These are phyloP conservation scores for Euzophera pinguis DNA, from an alignment of 2,888 invertebrate species.

Conservation along the genomic window DNA sequence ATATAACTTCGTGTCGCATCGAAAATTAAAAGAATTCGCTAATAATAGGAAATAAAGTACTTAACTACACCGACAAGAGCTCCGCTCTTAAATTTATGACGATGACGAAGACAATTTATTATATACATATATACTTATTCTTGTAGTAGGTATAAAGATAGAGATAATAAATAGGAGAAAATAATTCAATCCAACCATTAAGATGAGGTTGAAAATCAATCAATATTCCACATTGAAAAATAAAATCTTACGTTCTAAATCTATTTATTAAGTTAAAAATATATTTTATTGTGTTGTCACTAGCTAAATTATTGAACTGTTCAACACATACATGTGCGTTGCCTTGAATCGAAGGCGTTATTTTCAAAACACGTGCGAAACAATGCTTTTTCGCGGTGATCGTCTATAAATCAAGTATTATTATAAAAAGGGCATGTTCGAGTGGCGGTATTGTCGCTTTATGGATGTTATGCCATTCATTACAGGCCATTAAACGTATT, in stretches of 20 bases:
- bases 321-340: slow-evolving; percentile 28
- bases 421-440: slow-evolving; percentile 72
- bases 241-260: neutral
- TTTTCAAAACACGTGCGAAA: slow-evolving; percentile 70
- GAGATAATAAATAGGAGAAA: too few species aligned
- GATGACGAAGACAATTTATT: too few species aligned
- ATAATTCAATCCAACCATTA: too few species aligned
- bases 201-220: too few species aligned
- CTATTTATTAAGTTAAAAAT: neutral
- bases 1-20: too few species aligned
- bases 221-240: too few species aligned
- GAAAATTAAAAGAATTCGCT: too few species aligned
- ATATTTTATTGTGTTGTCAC: slow-evolving; percentile 22
- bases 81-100: too few species aligned
- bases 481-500: slow-evolving; percentile 78
- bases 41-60: too few species aligned
- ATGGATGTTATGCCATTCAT: slow-evolving; percentile 79
- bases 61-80: too few species aligned
- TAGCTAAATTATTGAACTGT: slow-evolving; percentile 37
- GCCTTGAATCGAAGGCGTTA: slow-evolving; percentile 46
- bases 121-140: too few species aligned
- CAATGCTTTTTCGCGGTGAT: slow-evolving; percentile 57
- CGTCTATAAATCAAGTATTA: slow-evolving; percentile 72
- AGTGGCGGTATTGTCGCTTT: slow-evolving; percentile 75
- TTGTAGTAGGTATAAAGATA: too few species aligned